Percentiles rank a stretch among this genome's conserved stretches.
Evolutionary conservation across 2,113 vertebrate species (phyloP).

Genomic region (Eleginops maclovinus): DNA sequence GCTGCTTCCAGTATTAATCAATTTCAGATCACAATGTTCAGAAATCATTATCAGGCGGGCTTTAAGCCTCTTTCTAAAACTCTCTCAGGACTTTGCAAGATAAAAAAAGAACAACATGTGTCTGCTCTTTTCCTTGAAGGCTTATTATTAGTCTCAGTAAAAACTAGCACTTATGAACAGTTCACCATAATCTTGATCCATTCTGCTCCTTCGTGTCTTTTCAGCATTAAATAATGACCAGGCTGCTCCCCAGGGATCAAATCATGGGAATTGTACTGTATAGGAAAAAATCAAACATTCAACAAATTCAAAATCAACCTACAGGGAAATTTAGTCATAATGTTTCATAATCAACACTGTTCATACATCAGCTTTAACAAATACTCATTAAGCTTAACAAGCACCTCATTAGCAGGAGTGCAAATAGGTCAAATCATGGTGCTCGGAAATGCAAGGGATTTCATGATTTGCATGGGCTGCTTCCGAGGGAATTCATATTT

Average conservation of each 20-base stretch:
- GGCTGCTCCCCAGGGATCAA: background rate
- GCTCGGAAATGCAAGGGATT: constrained; percentile 53
- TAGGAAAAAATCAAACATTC: background rate
- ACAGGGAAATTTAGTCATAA: constrained; percentile 2
- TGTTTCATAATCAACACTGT: constrained; percentile 32
- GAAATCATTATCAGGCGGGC: constrained; percentile 2
- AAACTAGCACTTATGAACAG: constrained; percentile 27
- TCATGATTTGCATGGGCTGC: constrained; percentile 63
- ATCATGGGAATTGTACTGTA: background rate
- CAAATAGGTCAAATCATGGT: constrained; percentile 66
- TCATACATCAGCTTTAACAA: constrained; percentile 50
- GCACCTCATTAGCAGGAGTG: constrained; percentile 60
- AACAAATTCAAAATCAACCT: background rate
- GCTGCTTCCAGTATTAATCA: constrained; percentile 41
- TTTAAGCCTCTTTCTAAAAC: constrained; percentile 20
- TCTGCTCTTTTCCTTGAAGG: constrained; percentile 73
- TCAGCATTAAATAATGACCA: constrained; percentile 42
- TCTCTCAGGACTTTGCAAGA: constrained; percentile 11
- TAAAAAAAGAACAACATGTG: constrained; percentile 31
- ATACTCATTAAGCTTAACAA: constrained; percentile 69
- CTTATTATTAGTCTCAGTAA: constrained; percentile 35
- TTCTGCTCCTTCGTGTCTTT: constrained; percentile 42
- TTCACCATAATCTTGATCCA: background rate
- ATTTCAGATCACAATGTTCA: constrained; percentile 34
- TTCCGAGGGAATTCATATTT: constrained; percentile 62